Conservation (phyloP, 1,140 invertebrate species). For the Meloidogyne exigua region DNA sequence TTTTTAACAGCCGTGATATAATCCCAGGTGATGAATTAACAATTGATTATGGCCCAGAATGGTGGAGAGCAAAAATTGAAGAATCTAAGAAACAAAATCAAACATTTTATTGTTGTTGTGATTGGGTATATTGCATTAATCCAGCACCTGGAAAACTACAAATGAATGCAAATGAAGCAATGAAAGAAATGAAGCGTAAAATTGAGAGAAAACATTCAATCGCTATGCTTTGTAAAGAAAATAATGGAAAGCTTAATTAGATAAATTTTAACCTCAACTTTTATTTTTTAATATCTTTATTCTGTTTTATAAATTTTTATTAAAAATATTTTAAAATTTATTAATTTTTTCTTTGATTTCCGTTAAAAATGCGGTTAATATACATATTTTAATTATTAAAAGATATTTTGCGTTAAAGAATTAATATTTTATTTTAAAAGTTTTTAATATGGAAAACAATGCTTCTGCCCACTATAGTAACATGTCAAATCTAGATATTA, state of each 20-base stretch:
- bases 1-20: conserved; percentile 32
- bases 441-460: too few relatives aligned
- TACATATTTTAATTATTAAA: too few relatives aligned
- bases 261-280: neutral
- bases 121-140: conserved; percentile 33
- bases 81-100: neutral
- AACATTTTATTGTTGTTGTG: conserved; percentile 26
- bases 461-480: too few relatives aligned
- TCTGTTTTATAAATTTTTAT: too few relatives aligned
- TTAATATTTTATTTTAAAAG: too few relatives aligned
- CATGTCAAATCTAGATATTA: too few relatives aligned
- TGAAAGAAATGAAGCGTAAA: conserved; percentile 9
- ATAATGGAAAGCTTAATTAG: neutral
- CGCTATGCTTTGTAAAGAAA: conserved; percentile 16
- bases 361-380: too few relatives aligned
- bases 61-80: conserved; percentile 30
- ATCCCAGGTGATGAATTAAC: conserved; percentile 38
- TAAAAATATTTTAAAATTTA: too few relatives aligned
- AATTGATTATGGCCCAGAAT: conserved; percentile 37
- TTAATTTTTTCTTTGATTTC: too few relatives aligned
- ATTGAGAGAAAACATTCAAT: conserved; percentile 12
- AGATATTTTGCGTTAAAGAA: too few relatives aligned
- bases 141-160: conserved; percentile 32
- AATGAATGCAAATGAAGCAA: conserved; percentile 10
- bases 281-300: neutral